Percentiles rank a stretch among this genome's conserved stretches.
Evolutionary conservation across 1,140 invertebrate genomes (phyloP).

Genomic region (Caenorhabditis elegans): WBcel235 BX284603.4:8365501-8366000

Average conservation of each 20-base stretch:
- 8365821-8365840: background rate
- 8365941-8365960: constrained; percentile 6
- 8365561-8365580: constrained; percentile 1
- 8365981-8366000: constrained; percentile 16
- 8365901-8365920: constrained; percentile 14
- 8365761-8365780: background rate
- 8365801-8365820: background rate
- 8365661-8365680: constrained; percentile 65
- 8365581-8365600: constrained; percentile 1
- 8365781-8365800: background rate
- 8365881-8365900: background rate
- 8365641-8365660: too few relatives aligned
- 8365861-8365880: background rate
- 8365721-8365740: constrained; percentile 2
- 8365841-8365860: background rate
- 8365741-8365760: constrained; percentile 6
- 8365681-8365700: constrained; percentile 25
- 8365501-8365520: background rate
- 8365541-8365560: constrained; percentile 6
- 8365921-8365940: background rate
- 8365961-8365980: constrained; percentile 16
- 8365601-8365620: constrained; percentile 33
- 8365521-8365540: background rate
- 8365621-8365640: constrained; percentile 6
- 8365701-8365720: constrained; percentile 9